Evolutionary conservation across 2,113 vertebrate genomes (phyloP).

Genomic region (Eurypyga helias): DNA sequence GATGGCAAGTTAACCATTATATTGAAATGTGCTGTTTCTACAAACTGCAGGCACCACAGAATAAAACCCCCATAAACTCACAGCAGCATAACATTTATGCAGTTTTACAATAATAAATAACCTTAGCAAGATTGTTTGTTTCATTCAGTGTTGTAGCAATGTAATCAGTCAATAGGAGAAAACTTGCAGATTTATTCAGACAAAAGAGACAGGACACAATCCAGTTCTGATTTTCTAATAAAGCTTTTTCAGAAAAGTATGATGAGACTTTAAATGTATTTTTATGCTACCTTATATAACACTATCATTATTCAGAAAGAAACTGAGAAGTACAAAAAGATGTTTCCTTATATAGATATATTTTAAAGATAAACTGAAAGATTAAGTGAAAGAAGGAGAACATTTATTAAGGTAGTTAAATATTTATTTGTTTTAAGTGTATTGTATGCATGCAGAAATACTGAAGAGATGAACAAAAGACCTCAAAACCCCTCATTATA

Average conservation of each 20-base stretch:
- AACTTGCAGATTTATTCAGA: background rate
- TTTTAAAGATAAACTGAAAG: background rate
- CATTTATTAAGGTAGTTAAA: background rate
- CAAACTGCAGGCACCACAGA: background rate
- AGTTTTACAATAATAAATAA: constrained; percentile 25
- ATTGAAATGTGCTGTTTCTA: background rate
- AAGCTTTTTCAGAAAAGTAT: background rate
- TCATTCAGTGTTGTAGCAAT: background rate
- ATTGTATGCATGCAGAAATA: background rate
- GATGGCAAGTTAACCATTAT: background rate
- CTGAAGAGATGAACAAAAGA: background rate
- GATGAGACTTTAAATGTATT: background rate
- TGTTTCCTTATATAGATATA: background rate
- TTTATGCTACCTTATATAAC: background rate
- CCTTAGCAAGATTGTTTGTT: background rate
- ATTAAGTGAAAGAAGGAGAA: background rate
- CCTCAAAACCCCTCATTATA: background rate
- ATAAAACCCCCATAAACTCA: background rate
- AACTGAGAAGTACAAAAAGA: background rate
- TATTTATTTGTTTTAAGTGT: background rate
- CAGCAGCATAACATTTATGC: background rate
- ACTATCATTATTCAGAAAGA: background rate
- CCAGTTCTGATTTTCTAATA: background rate
- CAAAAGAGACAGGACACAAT: background rate
- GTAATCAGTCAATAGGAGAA: background rate